Conservation (phyloP, 2,797 vertebrate genomes). For the Rhinogobio ventralis region DNA sequence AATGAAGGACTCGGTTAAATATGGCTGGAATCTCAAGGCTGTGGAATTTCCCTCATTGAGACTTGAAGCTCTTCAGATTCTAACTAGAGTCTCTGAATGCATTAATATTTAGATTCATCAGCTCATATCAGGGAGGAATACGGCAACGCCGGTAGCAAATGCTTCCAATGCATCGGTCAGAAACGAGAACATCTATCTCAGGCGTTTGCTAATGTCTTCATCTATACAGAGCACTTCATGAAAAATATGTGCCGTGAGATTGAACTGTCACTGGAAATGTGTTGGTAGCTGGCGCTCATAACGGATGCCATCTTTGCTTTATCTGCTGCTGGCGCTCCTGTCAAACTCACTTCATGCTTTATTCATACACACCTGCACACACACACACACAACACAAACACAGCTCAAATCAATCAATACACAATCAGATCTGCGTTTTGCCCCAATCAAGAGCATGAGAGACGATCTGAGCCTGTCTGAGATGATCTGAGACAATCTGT, state of each 20-base stretch:
- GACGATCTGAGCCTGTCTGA: neutral
- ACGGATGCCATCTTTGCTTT: slow-evolving; percentile 12
- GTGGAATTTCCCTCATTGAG: neutral
- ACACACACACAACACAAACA: neutral
- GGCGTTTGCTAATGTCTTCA: neutral
- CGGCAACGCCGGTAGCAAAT: neutral
- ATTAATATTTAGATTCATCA: slow-evolving; percentile 10
- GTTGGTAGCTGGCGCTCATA: neutral
- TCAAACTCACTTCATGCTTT: slow-evolving; percentile 10
- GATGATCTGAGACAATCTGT: neutral
- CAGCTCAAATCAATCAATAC: neutral
- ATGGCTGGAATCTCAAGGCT: too few relatives aligned
- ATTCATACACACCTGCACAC: neutral
- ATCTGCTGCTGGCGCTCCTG: slow-evolving; percentile 5
- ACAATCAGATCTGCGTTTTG: neutral
- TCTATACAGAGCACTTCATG: neutral
- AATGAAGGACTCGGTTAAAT: neutral
- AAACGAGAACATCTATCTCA: neutral
- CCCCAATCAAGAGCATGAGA: neutral
- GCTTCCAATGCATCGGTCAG: neutral
- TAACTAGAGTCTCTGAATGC: neutral
- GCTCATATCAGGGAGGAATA: neutral
- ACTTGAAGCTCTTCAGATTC: neutral
- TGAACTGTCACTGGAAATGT: slow-evolving; percentile 25
- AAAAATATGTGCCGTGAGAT: slow-evolving; percentile 23